phyloP scores from a whole-genome alignment of 2,113 vertebrate genomes.

The Mormyrus lacerda region DNA sequence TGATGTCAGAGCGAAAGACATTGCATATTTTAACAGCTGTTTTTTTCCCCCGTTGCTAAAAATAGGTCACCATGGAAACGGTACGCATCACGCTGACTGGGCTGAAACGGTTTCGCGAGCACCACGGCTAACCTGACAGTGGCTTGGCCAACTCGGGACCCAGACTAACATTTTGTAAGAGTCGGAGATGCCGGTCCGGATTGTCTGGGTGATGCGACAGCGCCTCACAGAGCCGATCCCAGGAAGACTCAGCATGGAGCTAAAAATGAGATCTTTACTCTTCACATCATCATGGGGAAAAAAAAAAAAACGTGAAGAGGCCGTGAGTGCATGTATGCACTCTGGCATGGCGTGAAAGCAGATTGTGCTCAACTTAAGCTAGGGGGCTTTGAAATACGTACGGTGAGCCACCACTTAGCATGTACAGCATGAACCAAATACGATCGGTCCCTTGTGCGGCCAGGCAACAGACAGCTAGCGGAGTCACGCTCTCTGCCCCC shows the following conservation, averaged over 20 bases:
- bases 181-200: background rate
- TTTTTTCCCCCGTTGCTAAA: constrained; percentile 51
- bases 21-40: constrained; percentile 62
- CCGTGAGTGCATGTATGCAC: background rate
- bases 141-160: constrained; percentile 18
- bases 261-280: background rate
- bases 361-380: background rate
- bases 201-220: background rate
- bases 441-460: background rate
- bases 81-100: constrained; percentile 58
- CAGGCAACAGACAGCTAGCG: background rate
- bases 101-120: constrained; percentile 44
- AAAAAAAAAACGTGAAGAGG: background rate
- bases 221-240: background rate
- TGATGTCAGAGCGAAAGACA: constrained; percentile 20
- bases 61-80: constrained; percentile 72
- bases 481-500: background rate
- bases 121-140: constrained; percentile 7
- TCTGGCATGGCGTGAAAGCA: background rate
- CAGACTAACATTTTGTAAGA: background rate
- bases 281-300: background rate
- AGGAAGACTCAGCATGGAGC: background rate
- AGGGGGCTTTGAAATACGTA: background rate
- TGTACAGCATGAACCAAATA: background rate
- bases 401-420: background rate